A percentile compares a stretch with the other conserved stretches of the same genome.
These are phyloP conservation scores for Cuculus canorus DNA, from an alignment of 2,797 vertebrate species.

Conservation along the genomic window DNA sequence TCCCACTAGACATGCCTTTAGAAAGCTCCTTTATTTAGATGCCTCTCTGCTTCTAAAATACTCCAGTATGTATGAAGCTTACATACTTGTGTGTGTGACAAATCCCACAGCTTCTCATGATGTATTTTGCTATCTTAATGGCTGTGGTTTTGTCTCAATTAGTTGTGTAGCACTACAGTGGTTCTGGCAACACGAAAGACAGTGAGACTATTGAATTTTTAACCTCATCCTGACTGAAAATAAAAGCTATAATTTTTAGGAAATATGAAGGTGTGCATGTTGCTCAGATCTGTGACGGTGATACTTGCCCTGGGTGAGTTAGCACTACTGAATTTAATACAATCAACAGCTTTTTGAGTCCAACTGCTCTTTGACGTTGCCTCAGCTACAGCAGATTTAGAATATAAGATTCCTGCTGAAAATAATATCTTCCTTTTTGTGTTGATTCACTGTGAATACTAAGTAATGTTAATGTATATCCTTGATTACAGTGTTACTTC, in stretches of 20 bases:
- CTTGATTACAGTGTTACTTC: background rate
- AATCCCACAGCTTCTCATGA: background rate
- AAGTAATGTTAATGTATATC: background rate
- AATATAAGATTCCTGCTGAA: background rate
- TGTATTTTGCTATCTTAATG: background rate
- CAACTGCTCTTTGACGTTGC: background rate
- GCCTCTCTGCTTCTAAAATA: background rate
- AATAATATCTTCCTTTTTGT: background rate
- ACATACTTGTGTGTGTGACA: background rate
- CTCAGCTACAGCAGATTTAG: background rate
- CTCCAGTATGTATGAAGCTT: background rate
- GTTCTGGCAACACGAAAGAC: background rate
- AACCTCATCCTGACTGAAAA: background rate
- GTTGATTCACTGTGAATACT: background rate
- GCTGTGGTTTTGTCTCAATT: background rate
- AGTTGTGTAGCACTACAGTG: background rate
- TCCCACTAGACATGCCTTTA: background rate
- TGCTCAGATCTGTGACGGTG: too few species aligned
- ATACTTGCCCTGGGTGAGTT: background rate
- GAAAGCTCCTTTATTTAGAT: background rate
- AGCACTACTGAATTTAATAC: background rate
- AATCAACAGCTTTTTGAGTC: background rate
- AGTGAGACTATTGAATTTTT: background rate
- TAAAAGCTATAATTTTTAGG: background rate
- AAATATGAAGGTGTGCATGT: too few species aligned